Evolutionary conservation across 2,113 vertebrate genomes (phyloP).

Genomic region (Hyperopisus bebe): DNA sequence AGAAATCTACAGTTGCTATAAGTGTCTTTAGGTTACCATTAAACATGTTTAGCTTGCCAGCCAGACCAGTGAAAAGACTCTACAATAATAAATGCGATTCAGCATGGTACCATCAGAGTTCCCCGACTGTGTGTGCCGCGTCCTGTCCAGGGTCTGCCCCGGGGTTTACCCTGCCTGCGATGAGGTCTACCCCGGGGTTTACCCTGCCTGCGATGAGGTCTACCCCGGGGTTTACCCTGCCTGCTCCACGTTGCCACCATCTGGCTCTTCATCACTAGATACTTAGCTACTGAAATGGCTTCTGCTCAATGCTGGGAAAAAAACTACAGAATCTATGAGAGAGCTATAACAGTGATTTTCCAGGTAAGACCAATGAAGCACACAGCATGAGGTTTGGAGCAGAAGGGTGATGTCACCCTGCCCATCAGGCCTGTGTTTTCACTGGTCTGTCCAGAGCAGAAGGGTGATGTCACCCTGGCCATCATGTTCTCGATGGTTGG

Average conservation of each 20-base stretch:
- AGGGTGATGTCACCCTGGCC: not conserved
- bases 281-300: not conserved
- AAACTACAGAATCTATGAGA: not conserved
- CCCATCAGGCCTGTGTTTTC: not conserved
- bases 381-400: not conserved
- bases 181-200: no score
- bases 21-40: not conserved
- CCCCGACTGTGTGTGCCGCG: not conserved
- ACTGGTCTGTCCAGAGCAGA: not conserved
- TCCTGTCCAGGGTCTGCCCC: not conserved
- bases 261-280: not conserved
- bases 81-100: not conserved
- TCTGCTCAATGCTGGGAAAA: not conserved
- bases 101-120: not conserved
- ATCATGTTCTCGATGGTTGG: not conserved
- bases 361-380: not conserved
- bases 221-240: not conserved
- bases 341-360: not conserved
- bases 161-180: no score
- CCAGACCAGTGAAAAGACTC: not conserved
- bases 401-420: not conserved
- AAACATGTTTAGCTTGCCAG: not conserved
- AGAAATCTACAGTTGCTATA: not conserved
- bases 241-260: not conserved
- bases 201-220: no score